Conservation (phyloP, 2,888 invertebrate species). For the Euplagia quadripunctaria region DNA sequence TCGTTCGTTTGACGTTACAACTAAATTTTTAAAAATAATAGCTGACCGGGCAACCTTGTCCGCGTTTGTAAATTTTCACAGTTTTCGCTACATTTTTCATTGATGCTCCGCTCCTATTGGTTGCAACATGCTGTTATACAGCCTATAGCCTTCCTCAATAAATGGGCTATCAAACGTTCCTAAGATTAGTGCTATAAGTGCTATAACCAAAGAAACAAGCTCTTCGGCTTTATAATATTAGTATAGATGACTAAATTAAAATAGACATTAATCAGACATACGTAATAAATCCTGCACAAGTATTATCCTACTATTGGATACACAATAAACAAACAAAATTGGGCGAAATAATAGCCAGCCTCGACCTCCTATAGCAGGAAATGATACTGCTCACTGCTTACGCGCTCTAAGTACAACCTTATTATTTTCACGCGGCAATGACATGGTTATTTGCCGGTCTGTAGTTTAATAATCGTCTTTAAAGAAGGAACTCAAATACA, state of each 20-base stretch:
- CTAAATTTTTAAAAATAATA: background rate
- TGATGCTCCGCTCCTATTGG: too few species aligned
- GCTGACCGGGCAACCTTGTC: too few species aligned
- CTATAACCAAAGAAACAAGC: too few species aligned
- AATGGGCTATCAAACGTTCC: too few species aligned
- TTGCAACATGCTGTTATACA: too few species aligned
- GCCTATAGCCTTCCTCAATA: too few species aligned
- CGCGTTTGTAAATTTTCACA: too few species aligned
- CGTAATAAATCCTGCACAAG: background rate
- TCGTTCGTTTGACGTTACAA: background rate
- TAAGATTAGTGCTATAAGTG: too few species aligned
- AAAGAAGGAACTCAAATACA: too few species aligned
- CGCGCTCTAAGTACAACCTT: constrained; percentile 19
- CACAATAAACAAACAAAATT: background rate
- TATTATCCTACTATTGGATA: background rate
- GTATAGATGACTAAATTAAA: background rate
- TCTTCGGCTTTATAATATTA: too few species aligned
- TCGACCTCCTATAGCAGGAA: constrained; percentile 23
- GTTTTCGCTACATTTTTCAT: too few species aligned
- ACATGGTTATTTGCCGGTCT: constrained; percentile 30
- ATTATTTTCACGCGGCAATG: constrained; percentile 32
- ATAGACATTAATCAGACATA: background rate
- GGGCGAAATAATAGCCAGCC: background rate
- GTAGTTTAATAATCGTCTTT: background rate
- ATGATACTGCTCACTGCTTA: constrained; percentile 2